Evolutionary conservation across 2,888 invertebrate genomes (phyloP).

Genomic region (Mythimna loreyi): DNA sequence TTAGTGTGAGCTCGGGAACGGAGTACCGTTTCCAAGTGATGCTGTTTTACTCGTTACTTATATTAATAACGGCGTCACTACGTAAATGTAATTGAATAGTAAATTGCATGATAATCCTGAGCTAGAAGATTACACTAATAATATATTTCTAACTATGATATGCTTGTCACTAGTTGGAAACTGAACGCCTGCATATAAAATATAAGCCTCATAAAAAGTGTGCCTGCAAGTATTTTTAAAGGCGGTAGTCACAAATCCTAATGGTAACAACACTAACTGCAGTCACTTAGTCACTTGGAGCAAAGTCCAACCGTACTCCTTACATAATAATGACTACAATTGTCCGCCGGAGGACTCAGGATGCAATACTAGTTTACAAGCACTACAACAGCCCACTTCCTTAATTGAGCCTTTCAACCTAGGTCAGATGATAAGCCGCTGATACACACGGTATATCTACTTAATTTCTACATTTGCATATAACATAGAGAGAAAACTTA

Average conservation of each 20-base stretch:
- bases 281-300: neutral
- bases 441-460: conserved; percentile 41
- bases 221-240: conserved; percentile 27
- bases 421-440: conserved; percentile 51
- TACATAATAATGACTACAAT: conserved; percentile 23
- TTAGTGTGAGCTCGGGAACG: conserved; percentile 18
- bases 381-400: conserved; percentile 53
- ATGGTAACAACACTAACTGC: conserved; percentile 23
- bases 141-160: conserved; percentile 12
- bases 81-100: conserved; percentile 51
- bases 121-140: conserved; percentile 9
- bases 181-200: conserved; percentile 1
- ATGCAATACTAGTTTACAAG: conserved; percentile 51
- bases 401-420: conserved; percentile 53
- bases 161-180: neutral
- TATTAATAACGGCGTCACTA: conserved; percentile 48
- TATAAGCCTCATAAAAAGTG: conserved; percentile 18
- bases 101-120: conserved; percentile 27
- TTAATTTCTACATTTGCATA: conserved; percentile 35
- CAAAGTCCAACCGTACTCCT: conserved; percentile 26
- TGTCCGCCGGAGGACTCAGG: conserved; percentile 27
- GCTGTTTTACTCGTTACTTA: conserved; percentile 35
- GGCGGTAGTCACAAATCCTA: conserved; percentile 26
- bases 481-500: conserved; percentile 46
- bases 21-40: conserved; percentile 38